Conservation (phyloP, 2,113 vertebrate genomes). For the Aythya baeri region DNA sequence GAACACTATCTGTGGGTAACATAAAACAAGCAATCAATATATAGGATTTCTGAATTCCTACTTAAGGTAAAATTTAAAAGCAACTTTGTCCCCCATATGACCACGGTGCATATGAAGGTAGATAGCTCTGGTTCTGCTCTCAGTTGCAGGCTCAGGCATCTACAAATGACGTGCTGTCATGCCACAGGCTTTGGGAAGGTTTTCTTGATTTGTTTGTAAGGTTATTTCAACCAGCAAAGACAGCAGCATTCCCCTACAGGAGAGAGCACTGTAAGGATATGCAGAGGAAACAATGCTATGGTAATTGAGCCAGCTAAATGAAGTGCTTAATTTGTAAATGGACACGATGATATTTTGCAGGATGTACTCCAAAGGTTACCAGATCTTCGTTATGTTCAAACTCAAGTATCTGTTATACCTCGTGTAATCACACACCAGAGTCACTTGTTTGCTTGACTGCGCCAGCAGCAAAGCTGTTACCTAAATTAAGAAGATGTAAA, state of each 20-base stretch:
- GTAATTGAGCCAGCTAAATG: background rate
- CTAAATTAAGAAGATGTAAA: background rate
- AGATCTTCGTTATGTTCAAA: background rate
- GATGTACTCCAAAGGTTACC: background rate
- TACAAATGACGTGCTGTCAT: rapidly evolving
- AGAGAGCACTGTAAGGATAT: background rate
- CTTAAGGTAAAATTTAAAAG: background rate
- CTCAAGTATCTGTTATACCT: background rate
- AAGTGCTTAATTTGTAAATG: background rate
- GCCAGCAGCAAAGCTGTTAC: background rate
- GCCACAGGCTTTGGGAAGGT: background rate
- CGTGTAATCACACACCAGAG: background rate
- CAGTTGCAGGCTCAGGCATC: background rate
- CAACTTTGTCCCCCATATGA: background rate
- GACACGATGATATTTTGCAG: background rate
- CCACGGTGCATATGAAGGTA: background rate
- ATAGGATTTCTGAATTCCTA: background rate
- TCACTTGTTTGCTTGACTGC: background rate
- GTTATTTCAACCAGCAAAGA: background rate
- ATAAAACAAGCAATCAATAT: background rate
- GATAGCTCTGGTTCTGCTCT: background rate
- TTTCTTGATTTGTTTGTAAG: background rate
- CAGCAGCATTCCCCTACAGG: background rate
- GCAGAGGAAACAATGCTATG: background rate
- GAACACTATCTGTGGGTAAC: background rate